Conservation (phyloP, 1,140 invertebrate genomes). For the Bombus breviceps region DNA sequence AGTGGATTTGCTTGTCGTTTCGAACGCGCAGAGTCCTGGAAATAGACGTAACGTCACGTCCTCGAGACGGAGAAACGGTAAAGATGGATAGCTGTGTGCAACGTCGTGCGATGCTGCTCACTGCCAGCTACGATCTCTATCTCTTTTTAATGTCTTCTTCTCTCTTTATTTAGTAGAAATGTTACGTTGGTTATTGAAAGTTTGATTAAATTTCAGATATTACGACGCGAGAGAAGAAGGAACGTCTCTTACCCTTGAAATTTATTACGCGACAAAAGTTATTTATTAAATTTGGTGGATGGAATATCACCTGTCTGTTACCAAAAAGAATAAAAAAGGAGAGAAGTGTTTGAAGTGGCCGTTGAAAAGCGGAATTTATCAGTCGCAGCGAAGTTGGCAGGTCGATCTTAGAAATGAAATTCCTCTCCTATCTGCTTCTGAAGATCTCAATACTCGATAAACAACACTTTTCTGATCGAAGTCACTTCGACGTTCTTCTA, state of each 20-base stretch:
- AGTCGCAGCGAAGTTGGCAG: background rate
- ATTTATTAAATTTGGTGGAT: too few relatives aligned
- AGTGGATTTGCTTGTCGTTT: constrained; percentile 24
- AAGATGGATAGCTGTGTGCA: background rate
- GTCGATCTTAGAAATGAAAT: background rate
- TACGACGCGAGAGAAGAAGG: too few relatives aligned
- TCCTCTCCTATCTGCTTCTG: background rate
- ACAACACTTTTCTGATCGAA: background rate
- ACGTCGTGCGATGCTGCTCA: background rate
- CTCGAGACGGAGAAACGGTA: background rate
- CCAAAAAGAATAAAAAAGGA: background rate
- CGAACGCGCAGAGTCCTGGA: background rate
- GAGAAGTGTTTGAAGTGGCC: background rate
- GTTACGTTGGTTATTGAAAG: too few relatives aligned
- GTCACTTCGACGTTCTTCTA: background rate
- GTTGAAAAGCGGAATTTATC: background rate
- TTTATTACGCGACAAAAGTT: too few relatives aligned
- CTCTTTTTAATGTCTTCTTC: background rate
- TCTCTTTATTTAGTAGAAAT: background rate
- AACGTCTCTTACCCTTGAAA: too few relatives aligned
- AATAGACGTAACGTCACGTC: background rate
- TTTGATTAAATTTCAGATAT: too few relatives aligned
- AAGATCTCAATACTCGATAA: background rate
- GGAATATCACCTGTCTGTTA: too few relatives aligned
- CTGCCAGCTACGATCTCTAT: background rate